phyloP scores from a whole-genome alignment of 2,888 invertebrate species.

The Epinotia nisella region DNA sequence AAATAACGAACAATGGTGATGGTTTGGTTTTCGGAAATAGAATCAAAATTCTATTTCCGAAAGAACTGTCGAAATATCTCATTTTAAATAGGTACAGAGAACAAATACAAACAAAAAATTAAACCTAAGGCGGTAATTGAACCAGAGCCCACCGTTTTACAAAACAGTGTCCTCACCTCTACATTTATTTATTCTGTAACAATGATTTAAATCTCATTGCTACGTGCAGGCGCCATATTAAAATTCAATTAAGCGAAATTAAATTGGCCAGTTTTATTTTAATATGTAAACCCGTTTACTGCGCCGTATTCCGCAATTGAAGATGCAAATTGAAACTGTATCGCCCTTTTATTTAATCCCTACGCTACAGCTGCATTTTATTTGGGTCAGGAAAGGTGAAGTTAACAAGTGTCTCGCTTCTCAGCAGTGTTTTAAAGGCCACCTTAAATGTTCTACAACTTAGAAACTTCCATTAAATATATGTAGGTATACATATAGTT shows the following conservation, averaged over 20 bases:
- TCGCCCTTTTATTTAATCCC: conserved; percentile 4
- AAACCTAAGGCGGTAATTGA: not conserved
- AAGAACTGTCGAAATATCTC: too few relatives aligned
- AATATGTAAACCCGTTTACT: conserved; percentile 30
- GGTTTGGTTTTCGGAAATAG: too few relatives aligned
- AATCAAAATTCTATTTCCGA: too few relatives aligned
- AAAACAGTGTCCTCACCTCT: too few relatives aligned
- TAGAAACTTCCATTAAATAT: too few relatives aligned
- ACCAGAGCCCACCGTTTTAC: too few relatives aligned
- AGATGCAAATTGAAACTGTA: conserved; percentile 32
- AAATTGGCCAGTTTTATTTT: conserved; percentile 21
- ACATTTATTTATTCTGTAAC: too few relatives aligned
- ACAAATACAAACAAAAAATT: too few relatives aligned
- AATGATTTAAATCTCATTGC: not conserved
- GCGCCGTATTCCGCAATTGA: conserved; percentile 23
- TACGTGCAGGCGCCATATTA: not conserved
- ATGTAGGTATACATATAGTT: too few relatives aligned
- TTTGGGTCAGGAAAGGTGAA: not conserved
- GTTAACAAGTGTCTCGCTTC: not conserved
- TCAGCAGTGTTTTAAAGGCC: not conserved
- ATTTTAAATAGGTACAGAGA: too few relatives aligned
- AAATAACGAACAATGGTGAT: too few relatives aligned
- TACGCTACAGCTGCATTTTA: not conserved
- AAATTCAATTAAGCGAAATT: conserved; percentile 14
- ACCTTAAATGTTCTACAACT: too few relatives aligned